Evolutionary conservation across 2,797 vertebrate genomes (phyloP).

Genomic region (Clamator glandarius): DNA sequence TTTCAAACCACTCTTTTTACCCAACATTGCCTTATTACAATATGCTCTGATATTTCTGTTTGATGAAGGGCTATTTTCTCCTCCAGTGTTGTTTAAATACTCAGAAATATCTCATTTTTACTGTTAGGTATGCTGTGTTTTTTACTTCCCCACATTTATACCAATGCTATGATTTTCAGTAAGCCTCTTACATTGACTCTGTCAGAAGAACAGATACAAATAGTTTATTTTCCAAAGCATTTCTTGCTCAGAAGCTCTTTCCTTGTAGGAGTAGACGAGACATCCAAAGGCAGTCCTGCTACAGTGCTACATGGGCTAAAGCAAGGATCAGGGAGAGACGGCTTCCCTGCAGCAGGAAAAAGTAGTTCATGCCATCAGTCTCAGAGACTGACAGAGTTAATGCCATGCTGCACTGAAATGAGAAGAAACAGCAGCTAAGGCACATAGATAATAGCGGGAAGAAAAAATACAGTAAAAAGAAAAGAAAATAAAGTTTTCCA

Average conservation of each 20-base stretch:
- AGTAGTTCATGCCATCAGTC: neutral
- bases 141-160: neutral
- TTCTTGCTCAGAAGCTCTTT: neutral
- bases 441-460: too few species aligned
- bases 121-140: neutral
- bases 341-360: neutral
- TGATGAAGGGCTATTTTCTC: neutral
- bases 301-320: neutral
- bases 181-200: neutral
- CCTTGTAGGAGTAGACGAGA: neutral
- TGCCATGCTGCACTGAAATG: neutral
- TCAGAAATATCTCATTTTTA: neutral
- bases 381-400: neutral
- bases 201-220: neutral
- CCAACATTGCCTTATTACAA: neutral
- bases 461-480: accelerated
- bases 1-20: neutral
- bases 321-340: neutral
- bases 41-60: neutral
- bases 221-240: neutral
- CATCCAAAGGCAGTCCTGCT: neutral
- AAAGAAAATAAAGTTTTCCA: neutral
- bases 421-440: neutral
- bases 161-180: neutral
- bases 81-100: neutral